Base-by-base conservation (phyloP, 2,888 invertebrate species). In the Drosophila falleni region DNA sequence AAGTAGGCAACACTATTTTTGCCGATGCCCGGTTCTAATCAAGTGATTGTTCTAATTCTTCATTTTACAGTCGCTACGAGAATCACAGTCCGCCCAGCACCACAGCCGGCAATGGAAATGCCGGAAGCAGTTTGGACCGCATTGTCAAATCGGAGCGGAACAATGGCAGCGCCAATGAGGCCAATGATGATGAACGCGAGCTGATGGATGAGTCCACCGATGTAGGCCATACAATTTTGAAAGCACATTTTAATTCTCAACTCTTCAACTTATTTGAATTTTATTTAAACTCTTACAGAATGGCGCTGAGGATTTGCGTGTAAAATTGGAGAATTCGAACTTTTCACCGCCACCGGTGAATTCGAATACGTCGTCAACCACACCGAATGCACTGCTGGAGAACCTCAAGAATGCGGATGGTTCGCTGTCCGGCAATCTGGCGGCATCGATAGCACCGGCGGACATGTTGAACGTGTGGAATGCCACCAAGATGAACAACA, bases 221-320 rank as follows among this genome's bases (percentile, higher is more conserved):
- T 87, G 93, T 93, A 81, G 60, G 53, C 13, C 8, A 5, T 0
- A 6, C 5, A 54, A 4, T 23, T 23, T 10, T 9, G n/a, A 31
- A 31, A 13, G 2, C 8, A 3, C 33, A 31, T 5, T 15, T 29
- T 0, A 53, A 19, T 10, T 44, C 9, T 6, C 2, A 31, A 5
- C 16, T 8, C 3, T 26, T 51, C 11, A 39, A 13, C 11, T 47
- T 5, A 47, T 31, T 5, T 2, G 0, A 1, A 9, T 26, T 39
- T 19, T 13, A 0, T 46, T 35, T 26, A 29, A 6, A 42, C 29
- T 37, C 35, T 56, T 11, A 0, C 62, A 93, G 93, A 91, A 90
- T 63, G 93, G 93, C 71, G 93, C 94, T 93, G 78, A 94, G 95
- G 96, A 97, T 94, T 94, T 97, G 93, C 95, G 96, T 90, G 95